Base-by-base conservation (phyloP, 2,888 invertebrate genomes). In the Synanthedon tipuliformis region DNA sequence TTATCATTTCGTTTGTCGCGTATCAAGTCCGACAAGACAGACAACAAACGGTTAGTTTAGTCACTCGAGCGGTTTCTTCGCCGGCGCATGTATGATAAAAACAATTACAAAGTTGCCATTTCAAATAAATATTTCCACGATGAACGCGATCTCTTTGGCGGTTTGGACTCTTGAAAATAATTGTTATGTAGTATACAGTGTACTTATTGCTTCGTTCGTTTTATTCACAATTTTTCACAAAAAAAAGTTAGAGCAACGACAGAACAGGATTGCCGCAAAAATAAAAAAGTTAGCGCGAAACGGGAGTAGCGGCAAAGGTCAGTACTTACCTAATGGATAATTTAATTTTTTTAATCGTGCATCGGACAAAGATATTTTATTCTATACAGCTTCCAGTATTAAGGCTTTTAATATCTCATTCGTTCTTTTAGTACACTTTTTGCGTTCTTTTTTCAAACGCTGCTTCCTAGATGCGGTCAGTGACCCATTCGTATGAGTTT, bases 91-190 rank as follows among this genome's bases (percentile, higher is more conserved):
- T 45, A 45, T 34, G 34, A 10, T 45, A 45, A 4, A 45, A 7
- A 45, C 15, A 13, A n/a, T 13, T 45, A 4, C 15, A 13, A n/a
- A 15, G 7, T 45, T 45, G 45, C 45, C 34, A 15, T 45, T n/a
- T 45, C 7, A 45, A 45, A 13, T 45, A n/a, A 45, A n/a, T 15
- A 45, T 49, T 15, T 15, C 10, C 5, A 77, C 59, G 60, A 86
- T 87, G 87, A 87, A 86, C 60, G 55, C 80, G 34, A 75, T 86
- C 53, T 85, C 87, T 40, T 54, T 78, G 4, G 71, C 73, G 2
- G 75, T 87, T 55, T 85, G 79, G 79, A 76, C 78, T 8, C 64
- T 87, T 58, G 87, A 87, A 61, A 78, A 80, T 48, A 80, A 87
- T 63, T 87, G 84, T 75, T 83, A 78, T 59, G 67, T 73, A 34